Evolutionary conservation across 1,140 invertebrate genomes (phyloP).

Genomic region (Hermatobates lingyangjiaoensis): DNA sequence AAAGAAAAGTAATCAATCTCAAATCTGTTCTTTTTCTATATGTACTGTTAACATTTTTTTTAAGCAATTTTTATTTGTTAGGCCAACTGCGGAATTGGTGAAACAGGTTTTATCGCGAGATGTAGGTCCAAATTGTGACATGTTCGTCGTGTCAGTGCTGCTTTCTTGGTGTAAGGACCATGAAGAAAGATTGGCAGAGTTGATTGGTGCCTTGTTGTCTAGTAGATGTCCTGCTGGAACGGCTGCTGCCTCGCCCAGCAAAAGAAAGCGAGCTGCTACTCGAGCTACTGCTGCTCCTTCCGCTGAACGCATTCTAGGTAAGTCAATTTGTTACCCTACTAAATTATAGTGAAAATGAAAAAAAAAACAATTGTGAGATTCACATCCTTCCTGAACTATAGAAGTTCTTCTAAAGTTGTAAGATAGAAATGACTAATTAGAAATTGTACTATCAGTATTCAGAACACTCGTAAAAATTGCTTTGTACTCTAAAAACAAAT

Average conservation of each 20-base stretch:
- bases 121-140: slow-evolving; percentile 43
- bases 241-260: slow-evolving; percentile 61
- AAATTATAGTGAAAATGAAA: too few species aligned
- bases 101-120: slow-evolving; percentile 63
- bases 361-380: too few species aligned
- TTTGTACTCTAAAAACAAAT: too few species aligned
- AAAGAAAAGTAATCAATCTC: slow-evolving; percentile 80
- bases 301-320: slow-evolving; percentile 65
- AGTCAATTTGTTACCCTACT: too few species aligned
- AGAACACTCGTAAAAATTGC: too few species aligned
- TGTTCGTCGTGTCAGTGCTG: slow-evolving; percentile 71
- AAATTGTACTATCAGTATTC: too few species aligned
- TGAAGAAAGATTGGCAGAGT: slow-evolving; percentile 71
- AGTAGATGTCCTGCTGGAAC: slow-evolving; percentile 58
- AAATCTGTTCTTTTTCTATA: too few species aligned
- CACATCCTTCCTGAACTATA: too few species aligned
- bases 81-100: slow-evolving; percentile 67
- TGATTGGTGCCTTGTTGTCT: slow-evolving; percentile 55
- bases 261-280: slow-evolving; percentile 51
- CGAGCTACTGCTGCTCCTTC: slow-evolving; percentile 32
- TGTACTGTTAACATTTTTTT: too few species aligned
- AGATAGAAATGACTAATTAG: too few species aligned
- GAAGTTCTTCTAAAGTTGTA: too few species aligned
- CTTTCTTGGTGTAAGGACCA: slow-evolving; percentile 85
- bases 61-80: slow-evolving; percentile 24